A percentile compares a stretch with the other conserved stretches of the same genome.
Conservation (phyloP, 2,113 vertebrate species). For the Blennius ocellaris region DNA sequence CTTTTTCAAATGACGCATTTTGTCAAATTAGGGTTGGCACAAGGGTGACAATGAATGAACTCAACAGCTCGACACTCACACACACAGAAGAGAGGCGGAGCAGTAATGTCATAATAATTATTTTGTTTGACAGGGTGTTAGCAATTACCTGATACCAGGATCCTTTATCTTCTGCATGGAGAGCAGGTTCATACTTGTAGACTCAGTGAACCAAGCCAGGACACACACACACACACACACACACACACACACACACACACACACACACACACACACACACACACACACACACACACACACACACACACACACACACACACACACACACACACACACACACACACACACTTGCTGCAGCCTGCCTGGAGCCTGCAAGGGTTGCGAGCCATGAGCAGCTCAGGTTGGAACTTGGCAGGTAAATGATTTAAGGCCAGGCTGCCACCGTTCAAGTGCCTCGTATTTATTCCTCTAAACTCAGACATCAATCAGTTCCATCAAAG, state of each 20-base stretch:
- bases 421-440: constrained; percentile 21
- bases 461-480: not conserved
- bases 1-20: constrained; percentile 60
- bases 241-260: no score
- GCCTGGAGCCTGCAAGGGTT: constrained; percentile 42
- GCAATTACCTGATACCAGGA: constrained; percentile 80
- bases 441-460: not conserved
- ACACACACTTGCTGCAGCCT: constrained; percentile 7
- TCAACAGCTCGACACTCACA: no score
- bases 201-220: constrained; percentile 31
- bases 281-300: no score
- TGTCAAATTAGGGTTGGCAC: constrained; percentile 34
- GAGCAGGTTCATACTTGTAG: constrained; percentile 75
- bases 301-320: no score
- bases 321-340: no score
- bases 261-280: no score
- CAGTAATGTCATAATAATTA: constrained; percentile 72
- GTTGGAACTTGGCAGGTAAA: constrained; percentile 8
- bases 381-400: constrained; percentile 22
- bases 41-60: no score
- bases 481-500: no score
- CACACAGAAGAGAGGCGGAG: not conserved
- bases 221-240: no score
- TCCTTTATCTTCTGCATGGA: constrained; percentile 68
- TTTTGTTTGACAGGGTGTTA: constrained; percentile 77